phyloP scores from a whole-genome alignment of 2,888 invertebrate species.

The Nyleta sp. region DNA sequence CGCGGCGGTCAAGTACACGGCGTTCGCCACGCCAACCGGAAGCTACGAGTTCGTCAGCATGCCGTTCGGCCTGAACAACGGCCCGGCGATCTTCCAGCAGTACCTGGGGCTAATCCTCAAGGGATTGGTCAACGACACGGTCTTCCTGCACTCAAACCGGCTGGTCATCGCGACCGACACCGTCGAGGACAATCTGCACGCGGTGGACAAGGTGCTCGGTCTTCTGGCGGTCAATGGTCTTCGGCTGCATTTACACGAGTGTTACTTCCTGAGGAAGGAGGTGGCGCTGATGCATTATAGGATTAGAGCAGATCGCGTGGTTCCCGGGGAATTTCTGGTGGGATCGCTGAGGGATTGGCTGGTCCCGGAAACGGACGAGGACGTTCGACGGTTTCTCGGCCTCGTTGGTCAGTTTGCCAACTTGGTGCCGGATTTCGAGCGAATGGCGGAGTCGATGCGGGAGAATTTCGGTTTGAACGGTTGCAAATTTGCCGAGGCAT shows the following conservation, averaged over 20 bases:
- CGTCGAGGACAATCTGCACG: slow-evolving; percentile 17
- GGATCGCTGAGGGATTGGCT: slow-evolving; percentile 25
- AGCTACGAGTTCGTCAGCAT: slow-evolving; percentile 43
- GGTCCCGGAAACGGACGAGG: slow-evolving; percentile 19
- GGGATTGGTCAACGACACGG: not conserved
- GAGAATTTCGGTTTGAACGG: slow-evolving; percentile 1
- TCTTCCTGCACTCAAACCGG: slow-evolving; percentile 16
- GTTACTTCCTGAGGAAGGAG: slow-evolving; percentile 45
- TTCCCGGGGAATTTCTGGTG: slow-evolving; percentile 13
- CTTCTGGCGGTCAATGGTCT: slow-evolving; percentile 29
- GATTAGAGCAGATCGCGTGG: not conserved
- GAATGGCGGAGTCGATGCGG: not conserved
- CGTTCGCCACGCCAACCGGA: slow-evolving; percentile 42
- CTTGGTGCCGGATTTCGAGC: slow-evolving; percentile 33
- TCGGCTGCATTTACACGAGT: slow-evolving; percentile 50
- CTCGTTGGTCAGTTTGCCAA: not conserved
- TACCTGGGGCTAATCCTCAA: slow-evolving; percentile 44
- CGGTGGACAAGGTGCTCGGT: slow-evolving; percentile 32
- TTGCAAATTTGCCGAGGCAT: not conserved
- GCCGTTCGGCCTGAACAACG: slow-evolving; percentile 36
- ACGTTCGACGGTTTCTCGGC: slow-evolving; percentile 25
- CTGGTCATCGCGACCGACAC: slow-evolving; percentile 45
- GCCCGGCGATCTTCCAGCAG: slow-evolving; percentile 8
- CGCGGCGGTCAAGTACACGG: slow-evolving; percentile 41
- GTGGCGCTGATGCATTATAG: slow-evolving; percentile 46